phyloP scores from a whole-genome alignment of 1,140 invertebrate species.

The Camponotus vicinus region DNA sequence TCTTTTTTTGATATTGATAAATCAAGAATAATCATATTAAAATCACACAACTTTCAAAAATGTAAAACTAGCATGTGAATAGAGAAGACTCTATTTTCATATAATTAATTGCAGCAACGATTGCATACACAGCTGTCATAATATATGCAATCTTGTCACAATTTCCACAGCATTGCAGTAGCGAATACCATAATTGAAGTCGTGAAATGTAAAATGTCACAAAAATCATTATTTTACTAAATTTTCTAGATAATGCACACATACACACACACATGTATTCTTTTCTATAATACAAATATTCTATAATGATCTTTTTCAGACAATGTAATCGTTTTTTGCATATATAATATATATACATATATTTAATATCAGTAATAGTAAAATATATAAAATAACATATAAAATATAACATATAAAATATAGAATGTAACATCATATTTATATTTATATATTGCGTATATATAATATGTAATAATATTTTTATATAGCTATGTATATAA shows the following conservation, averaged over 20 bases:
- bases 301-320: background rate
- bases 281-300: background rate
- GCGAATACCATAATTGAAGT: constrained; percentile 30
- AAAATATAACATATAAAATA: background rate
- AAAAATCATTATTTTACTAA: constrained; percentile 14
- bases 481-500: background rate
- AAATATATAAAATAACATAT: background rate
- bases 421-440: background rate
- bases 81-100: background rate
- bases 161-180: constrained; percentile 31
- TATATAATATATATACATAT: background rate
- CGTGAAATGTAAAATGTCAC: constrained; percentile 35
- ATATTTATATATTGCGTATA: no score
- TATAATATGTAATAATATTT: background rate
- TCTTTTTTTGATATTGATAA: no score
- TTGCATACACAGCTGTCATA: constrained; percentile 19
- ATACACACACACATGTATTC: background rate
- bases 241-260: constrained; percentile 5
- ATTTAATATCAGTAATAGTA: background rate
- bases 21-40: background rate
- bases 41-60: background rate
- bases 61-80: constrained; percentile 5
- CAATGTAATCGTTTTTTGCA: background rate
- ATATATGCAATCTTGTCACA: constrained; percentile 28
- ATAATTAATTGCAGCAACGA: constrained; percentile 31